Evolutionary conservation across 2,113 vertebrate genomes (phyloP).

Genomic region (Chelonoidis abingdonii): DNA sequence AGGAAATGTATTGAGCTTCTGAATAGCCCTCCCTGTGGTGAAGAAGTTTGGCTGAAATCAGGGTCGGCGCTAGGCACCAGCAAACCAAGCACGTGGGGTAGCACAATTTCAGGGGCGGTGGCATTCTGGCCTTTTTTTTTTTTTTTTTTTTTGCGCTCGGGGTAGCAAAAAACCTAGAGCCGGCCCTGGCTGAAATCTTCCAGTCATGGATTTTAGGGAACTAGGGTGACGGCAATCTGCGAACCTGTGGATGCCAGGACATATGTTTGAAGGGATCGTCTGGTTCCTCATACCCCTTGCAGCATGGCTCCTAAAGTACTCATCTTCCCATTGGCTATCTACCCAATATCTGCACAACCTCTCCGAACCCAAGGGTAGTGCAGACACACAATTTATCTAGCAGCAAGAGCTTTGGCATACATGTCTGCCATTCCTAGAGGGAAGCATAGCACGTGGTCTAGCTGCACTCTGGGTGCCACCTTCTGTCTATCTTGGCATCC

Average conservation of each 20-base stretch:
- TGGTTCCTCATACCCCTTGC: not conserved
- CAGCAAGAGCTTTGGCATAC: not conserved
- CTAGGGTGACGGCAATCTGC: not conserved
- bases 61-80: too few species aligned
- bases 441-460: fast-evolving
- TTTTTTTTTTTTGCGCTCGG: too few species aligned
- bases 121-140: too few species aligned
- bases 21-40: not conserved
- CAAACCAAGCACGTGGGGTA: too few species aligned
- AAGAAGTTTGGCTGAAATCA: not conserved
- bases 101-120: too few species aligned
- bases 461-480: not conserved
- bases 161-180: too few species aligned
- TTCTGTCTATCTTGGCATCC: not conserved
- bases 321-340: not conserved
- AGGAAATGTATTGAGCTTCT: not conserved
- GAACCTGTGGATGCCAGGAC: fast-evolving
- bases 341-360: not conserved
- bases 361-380: not conserved
- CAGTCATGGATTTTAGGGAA: not conserved
- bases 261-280: not conserved
- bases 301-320: not conserved
- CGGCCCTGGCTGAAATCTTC: not conserved
- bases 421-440: not conserved
- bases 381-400: not conserved